Percentiles rank a stretch among this genome's conserved stretches.
phyloP scores from a whole-genome alignment of 1,140 invertebrate genomes.

The Scylla paramamosain region DNA sequence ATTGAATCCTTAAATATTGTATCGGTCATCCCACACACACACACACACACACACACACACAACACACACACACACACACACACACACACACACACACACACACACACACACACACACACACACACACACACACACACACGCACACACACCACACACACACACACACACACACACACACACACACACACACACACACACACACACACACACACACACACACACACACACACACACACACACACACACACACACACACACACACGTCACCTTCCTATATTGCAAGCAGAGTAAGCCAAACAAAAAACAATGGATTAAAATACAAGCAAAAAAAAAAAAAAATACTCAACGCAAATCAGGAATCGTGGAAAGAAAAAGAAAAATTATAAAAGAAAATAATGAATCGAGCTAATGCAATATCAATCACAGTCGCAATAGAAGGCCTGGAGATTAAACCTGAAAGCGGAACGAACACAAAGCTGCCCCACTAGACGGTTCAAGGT shows the following conservation, averaged over 20 bases:
- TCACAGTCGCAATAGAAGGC: not conserved
- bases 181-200: too few species aligned
- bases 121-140: not conserved
- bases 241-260: too few species aligned
- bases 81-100: constrained; percentile 21
- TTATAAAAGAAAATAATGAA: not conserved
- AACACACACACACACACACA: constrained; percentile 19
- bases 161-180: too few species aligned
- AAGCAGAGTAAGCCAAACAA: too few species aligned
- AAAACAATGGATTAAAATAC: too few species aligned
- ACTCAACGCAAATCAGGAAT: not conserved
- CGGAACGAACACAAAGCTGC: not conserved
- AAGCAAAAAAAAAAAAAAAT: not conserved
- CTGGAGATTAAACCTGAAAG: not conserved
- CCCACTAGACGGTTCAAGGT: not conserved
- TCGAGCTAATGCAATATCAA: not conserved
- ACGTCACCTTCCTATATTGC: too few species aligned
- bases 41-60: not conserved
- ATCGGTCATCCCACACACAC: not conserved
- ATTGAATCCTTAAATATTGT: not conserved
- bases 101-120: not conserved
- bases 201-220: too few species aligned
- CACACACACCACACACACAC: too few species aligned
- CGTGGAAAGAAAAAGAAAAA: not conserved
- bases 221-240: too few species aligned